phyloP scores from a whole-genome alignment of 2,888 invertebrate species.

The Polydrusus cervinus region DNA sequence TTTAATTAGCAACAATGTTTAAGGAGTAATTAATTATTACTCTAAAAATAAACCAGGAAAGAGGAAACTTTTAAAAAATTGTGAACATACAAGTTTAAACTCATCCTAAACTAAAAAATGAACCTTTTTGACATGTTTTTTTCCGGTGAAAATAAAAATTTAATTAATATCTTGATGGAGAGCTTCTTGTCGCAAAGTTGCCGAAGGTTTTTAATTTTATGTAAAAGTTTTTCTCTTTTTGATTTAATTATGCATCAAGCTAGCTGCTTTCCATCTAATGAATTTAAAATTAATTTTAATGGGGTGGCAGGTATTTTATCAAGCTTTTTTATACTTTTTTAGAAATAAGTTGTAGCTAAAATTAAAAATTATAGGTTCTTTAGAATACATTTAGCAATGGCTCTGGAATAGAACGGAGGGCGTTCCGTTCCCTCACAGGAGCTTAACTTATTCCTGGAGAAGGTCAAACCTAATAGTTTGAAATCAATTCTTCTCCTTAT shows the following conservation, averaged over 20 bases:
- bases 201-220: conserved; percentile 29
- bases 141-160: conserved; percentile 21
- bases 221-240: conserved; percentile 43
- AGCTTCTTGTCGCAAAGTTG: conserved; percentile 24
- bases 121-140: conserved; percentile 18
- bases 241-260: conserved; percentile 44
- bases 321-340: conserved; percentile 3
- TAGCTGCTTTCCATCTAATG: conserved; percentile 36
- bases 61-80: background rate
- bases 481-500: too few species aligned
- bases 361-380: too few species aligned
- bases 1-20: background rate
- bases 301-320: conserved; percentile 10
- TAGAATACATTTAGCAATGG: too few species aligned
- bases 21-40: background rate
- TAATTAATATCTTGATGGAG: conserved; percentile 22
- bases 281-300: conserved; percentile 28
- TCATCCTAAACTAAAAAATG: conserved; percentile 4
- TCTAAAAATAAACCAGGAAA: background rate
- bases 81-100: background rate
- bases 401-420: too few species aligned
- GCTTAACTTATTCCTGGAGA: too few species aligned
- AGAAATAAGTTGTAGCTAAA: background rate
- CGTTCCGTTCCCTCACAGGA: too few species aligned
- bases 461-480: too few species aligned